These are phyloP conservation scores for Oxyura jamaicensis DNA, from an alignment of 2,113 vertebrate genomes.

Conservation along the genomic window DNA sequence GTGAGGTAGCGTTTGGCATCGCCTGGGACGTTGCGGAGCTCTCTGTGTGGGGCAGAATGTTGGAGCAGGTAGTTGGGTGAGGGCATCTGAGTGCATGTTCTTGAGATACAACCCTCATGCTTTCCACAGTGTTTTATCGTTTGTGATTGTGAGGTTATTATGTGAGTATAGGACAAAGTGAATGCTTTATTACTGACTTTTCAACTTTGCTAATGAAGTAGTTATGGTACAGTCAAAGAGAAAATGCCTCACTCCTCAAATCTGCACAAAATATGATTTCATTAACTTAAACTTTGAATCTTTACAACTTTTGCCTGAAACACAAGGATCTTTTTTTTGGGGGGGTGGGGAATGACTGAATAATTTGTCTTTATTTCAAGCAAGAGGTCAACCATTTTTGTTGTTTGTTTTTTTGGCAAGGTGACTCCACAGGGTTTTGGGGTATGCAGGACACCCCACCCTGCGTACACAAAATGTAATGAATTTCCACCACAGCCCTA, in stretches of 20 bases:
- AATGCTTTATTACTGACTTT: neutral
- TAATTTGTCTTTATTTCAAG: neutral
- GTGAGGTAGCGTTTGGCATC: neutral
- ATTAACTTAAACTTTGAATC: neutral
- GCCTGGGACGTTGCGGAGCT: neutral
- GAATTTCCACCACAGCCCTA: neutral
- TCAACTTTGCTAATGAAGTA: neutral
- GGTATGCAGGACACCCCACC: neutral
- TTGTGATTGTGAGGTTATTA: neutral
- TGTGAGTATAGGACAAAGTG: neutral
- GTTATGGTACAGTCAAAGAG: neutral
- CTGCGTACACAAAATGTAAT: neutral
- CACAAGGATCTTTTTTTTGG: neutral
- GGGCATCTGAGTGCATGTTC: neutral
- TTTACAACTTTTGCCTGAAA: neutral
- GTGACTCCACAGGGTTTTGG: neutral
- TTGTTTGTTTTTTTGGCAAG: neutral
- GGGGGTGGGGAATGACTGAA: neutral
- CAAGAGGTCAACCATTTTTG: neutral
- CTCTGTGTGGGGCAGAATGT: neutral
- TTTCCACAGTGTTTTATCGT: neutral
- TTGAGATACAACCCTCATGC: neutral
- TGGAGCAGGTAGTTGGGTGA: neutral
- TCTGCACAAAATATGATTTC: neutral
- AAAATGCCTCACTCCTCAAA: neutral